Conservation (phyloP, 2,113 vertebrate species). For the Corythornis cristatus region DNA sequence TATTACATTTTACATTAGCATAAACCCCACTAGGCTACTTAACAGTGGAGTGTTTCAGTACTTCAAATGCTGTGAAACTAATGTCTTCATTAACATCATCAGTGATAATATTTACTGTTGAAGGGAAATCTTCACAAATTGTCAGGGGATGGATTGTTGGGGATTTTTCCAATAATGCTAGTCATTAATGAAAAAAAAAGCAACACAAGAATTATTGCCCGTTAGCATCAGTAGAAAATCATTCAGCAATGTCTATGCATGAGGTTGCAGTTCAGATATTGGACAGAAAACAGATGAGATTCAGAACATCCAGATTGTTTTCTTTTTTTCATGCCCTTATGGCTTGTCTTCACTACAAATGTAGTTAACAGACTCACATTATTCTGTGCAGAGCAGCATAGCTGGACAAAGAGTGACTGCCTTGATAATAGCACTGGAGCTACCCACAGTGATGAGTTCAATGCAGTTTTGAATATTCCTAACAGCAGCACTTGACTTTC, state of each 20-base stretch:
- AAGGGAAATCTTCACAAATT: conserved; percentile 36
- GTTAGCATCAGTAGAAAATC: background rate
- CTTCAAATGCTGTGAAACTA: conserved; percentile 24
- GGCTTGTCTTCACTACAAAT: conserved; percentile 29
- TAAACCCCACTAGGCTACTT: conserved; percentile 52
- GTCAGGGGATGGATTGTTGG: conserved; percentile 9
- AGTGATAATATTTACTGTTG: conserved; percentile 46
- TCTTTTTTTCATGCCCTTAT: background rate
- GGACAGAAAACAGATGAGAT: background rate
- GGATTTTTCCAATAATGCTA: background rate
- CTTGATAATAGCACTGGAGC: background rate
- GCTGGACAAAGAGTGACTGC: background rate
- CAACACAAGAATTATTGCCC: background rate
- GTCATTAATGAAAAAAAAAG: conserved; percentile 24
- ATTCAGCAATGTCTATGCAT: background rate
- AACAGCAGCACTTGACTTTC: background rate
- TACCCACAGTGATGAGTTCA: background rate
- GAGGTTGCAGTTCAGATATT: background rate
- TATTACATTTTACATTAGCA: conserved; percentile 38
- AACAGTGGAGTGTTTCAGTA: conserved; percentile 15
- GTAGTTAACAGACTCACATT: accelerated
- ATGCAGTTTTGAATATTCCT: background rate
- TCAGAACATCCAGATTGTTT: background rate
- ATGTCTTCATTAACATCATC: conserved; percentile 42
- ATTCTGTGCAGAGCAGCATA: accelerated